Base-by-base conservation (phyloP, 2,113 vertebrate genomes). In the Amblyornis subalaris region DNA sequence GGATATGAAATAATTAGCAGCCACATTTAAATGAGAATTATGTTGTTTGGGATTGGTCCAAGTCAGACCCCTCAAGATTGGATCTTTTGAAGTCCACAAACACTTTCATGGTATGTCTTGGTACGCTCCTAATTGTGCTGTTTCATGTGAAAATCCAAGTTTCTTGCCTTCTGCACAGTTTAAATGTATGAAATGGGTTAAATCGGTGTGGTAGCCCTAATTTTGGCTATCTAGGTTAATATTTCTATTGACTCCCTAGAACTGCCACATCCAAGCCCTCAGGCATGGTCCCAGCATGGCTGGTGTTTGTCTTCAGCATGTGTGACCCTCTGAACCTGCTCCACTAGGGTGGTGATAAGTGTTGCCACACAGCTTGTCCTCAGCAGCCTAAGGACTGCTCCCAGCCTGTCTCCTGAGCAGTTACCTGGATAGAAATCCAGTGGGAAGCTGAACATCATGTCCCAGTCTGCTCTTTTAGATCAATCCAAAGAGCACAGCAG, bases 181-280 rank as follows among this genome's bases (percentile, higher is more conserved):
- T 16, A 26, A 40, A 53, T 4, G 13, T 10, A 18, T 12, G 10
- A 33, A 40, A 48, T 5, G 11, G 26, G 21, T 47, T 22, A 38
- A 35, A 38, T 33, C 1, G 1, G 9, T 13, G 24, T 28, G n/a
- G 13, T 14, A 67, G 26, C 11, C n/a, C 19, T 35, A 15, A 18
- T 24, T 57, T 64, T 24, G 26, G 12, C n/a, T 65, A 0, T 13
- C 3, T 3, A 7, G 47, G 17, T 16, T 33, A 8, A 5, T 25
- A 8, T 77, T 69, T 80, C 8, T 57, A 0, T 13, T 24, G n/a
- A 20, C 10, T 38, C 11, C 10, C 8, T 9, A 1, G 31, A 31
- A 4, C 16, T 44, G 7, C 3, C 1, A 1, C 0, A 0, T 54
- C 19, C n/a, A n/a, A 14, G 19, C 14, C 28, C 5, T 12, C 0